Percentiles rank a stretch among this genome's conserved stretches.
Conservation (phyloP, 2,113 vertebrate species). For the Sebastes fasciatus region DNA sequence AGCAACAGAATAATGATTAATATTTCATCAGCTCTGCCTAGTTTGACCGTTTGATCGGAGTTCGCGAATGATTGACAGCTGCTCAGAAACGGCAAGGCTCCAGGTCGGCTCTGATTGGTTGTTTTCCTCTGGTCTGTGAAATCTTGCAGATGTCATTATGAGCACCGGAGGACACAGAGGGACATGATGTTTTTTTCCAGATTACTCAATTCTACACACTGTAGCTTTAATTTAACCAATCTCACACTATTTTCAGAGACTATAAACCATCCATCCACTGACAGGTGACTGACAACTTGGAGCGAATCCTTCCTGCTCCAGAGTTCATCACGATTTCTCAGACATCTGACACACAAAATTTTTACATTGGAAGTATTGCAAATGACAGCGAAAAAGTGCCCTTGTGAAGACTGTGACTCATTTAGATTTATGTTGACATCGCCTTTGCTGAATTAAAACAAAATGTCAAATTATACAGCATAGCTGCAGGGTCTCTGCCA, state of each 20-base stretch:
- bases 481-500: slow-evolving; percentile 19
- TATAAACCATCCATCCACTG: neutral
- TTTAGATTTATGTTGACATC: slow-evolving; percentile 1
- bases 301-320: neutral
- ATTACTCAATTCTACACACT: too few relatives aligned
- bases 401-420: neutral
- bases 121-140: too few relatives aligned
- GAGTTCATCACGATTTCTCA: neutral
- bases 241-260: neutral
- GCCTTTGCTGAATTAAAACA: slow-evolving; percentile 2
- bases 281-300: neutral
- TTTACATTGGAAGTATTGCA: neutral
- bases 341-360: neutral
- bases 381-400: neutral
- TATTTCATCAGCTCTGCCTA: too few relatives aligned
- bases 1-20: too few relatives aligned
- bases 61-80: too few relatives aligned
- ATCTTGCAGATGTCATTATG: too few relatives aligned
- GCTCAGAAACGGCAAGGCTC: too few relatives aligned
- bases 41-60: too few relatives aligned
- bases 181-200: too few relatives aligned
- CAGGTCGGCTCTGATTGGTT: too few relatives aligned
- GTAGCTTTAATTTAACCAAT: neutral
- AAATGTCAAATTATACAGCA: slow-evolving; percentile 15
- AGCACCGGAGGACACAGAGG: too few relatives aligned